Evolutionary conservation across 2,797 vertebrate genomes (phyloP).

Genomic region (Eptatretus atami): DNA sequence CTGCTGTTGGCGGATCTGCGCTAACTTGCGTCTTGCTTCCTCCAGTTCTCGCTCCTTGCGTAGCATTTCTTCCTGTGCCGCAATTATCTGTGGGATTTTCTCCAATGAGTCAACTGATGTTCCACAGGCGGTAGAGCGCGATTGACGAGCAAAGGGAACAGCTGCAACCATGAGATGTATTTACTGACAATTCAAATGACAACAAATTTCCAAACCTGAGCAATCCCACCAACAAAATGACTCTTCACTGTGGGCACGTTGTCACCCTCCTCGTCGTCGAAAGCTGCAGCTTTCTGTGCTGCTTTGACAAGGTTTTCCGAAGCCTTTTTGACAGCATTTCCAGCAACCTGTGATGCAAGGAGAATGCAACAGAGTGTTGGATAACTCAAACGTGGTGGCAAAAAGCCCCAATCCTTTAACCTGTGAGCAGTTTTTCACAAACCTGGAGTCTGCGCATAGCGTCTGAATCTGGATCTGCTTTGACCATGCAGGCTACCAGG

Average conservation of each 20-base stretch:
- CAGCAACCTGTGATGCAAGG: conserved; percentile 28
- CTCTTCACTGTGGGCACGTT: conserved; percentile 56
- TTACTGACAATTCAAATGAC: background rate
- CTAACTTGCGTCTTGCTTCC: conserved; percentile 63
- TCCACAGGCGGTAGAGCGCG: no score
- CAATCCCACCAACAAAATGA: conserved; percentile 93
- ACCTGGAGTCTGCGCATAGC: conserved; percentile 56
- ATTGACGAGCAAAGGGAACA: no score
- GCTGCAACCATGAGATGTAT: no score
- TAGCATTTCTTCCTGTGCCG: conserved; percentile 89
- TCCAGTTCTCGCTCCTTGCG: conserved; percentile 71
- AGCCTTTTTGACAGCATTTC: conserved; percentile 73
- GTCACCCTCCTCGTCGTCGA: conserved; percentile 53
- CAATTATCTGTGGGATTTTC: conserved; percentile 37
- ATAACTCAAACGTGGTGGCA: background rate
- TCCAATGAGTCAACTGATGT: no score
- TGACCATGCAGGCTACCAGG: conserved; percentile 51
- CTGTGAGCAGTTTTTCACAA: background rate
- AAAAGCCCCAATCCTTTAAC: background rate
- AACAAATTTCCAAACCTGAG: conserved; percentile 35
- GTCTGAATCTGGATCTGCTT: conserved; percentile 47
- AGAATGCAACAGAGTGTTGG: background rate
- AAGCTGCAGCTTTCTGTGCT: conserved; percentile 75
- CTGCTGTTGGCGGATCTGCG: conserved; percentile 74
- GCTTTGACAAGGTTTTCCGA: conserved; percentile 89